Base-by-base conservation (phyloP, 2,113 vertebrate species). In the Pycnonotus jocosus region DNA sequence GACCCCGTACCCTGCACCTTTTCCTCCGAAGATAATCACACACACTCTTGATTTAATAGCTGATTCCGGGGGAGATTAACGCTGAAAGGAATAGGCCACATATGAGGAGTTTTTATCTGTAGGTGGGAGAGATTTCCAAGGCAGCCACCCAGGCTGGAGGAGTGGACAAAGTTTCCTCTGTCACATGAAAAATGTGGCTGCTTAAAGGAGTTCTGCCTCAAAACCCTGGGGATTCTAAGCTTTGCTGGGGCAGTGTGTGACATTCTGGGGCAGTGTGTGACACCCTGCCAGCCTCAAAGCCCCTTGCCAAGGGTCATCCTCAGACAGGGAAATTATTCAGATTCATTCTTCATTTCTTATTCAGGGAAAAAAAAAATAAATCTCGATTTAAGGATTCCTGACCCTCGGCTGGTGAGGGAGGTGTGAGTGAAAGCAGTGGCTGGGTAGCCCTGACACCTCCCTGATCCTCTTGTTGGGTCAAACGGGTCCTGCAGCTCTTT, bases 11-110 rank as follows among this genome's bases (percentile, higher is more conserved):
- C 73, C 45, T 25, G 47, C 42, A 70, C 62, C 74, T 95, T 90
- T 51, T 64, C 87, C 78, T 91, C 57, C 81, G 8, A n/a, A 90
- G 89, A 93, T 96, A 87, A 92, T 90, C 54, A 8, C 57, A 73
- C 71, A 19, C 5, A 4, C 40, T 95, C 77, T 61, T 51, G 70
- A 87, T 91, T 87, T 92, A 92, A 92, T 90, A 77, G 81, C 68
- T 88, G 94, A 94, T 96, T 66, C 81, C 2, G 5, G 42, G 33
- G 82, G 53, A 86, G 58, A 95, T 91, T 85, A 78, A 62, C 77
- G 44, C 66, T 70, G 65, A 80, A 80, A 91, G 91, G 66, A 93
- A 77, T 2, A 81, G 66, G 66, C 65, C 50, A 64, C 66, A 47
- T 87, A 25, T 0, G 0, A 71, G 71, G 54, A 86, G 77, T n/a